Percentiles rank a stretch among this genome's conserved stretches.
Conservation (phyloP, 2,888 invertebrate genomes). For the Rhogogaster chlorosoma region DNA sequence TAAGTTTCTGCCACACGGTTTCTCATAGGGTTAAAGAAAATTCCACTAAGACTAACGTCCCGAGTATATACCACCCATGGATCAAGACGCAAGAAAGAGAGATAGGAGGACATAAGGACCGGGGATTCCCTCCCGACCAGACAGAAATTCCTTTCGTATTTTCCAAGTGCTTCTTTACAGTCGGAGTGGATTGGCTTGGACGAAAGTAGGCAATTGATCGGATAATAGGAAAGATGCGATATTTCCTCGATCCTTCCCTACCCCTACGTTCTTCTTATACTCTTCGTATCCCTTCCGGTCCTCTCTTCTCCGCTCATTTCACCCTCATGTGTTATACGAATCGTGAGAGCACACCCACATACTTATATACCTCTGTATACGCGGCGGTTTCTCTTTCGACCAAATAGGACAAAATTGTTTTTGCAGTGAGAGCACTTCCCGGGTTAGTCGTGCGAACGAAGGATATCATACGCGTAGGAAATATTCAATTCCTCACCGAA, state of each 20-base stretch:
- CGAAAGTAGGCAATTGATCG: constrained; percentile 47
- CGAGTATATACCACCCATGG: neutral
- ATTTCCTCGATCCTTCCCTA: constrained; percentile 24
- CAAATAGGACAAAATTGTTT: constrained; percentile 24
- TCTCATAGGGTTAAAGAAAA: neutral
- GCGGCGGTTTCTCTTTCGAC: neutral
- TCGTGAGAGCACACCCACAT: neutral
- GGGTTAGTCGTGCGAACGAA: constrained; percentile 13
- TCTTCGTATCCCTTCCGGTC: neutral
- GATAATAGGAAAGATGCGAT: constrained; percentile 43
- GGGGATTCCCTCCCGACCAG: neutral
- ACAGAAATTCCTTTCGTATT: constrained; percentile 6
- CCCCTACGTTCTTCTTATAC: neutral
- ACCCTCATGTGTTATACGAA: neutral
- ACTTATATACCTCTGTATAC: neutral
- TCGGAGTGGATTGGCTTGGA: constrained; percentile 44
- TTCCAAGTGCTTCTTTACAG: constrained; percentile 39
- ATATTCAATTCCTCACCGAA: neutral
- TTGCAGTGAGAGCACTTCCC: constrained; percentile 12
- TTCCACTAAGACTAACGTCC: neutral
- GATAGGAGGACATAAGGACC: neutral
- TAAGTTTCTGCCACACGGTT: too few species aligned
- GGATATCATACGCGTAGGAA: constrained; percentile 5
- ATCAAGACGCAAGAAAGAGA: neutral
- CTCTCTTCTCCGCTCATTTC: too few species aligned